phyloP scores from a whole-genome alignment of 2,797 vertebrate species.

The Cercopithecus mitis region DNA sequence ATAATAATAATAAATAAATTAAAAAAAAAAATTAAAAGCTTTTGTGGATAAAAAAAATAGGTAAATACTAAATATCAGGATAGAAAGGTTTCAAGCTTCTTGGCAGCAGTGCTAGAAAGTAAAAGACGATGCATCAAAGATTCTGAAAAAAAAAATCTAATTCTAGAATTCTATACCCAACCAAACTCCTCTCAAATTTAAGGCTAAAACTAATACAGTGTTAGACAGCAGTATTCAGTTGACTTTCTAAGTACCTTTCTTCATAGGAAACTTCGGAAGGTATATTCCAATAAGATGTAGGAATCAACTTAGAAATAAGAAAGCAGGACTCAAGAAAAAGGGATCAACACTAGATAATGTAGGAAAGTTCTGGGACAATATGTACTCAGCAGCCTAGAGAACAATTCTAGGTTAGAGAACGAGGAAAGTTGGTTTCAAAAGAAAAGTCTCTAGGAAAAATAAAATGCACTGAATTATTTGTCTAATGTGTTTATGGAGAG shows the following conservation, averaged over 20 bases:
- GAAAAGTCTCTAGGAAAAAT: not conserved
- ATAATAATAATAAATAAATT: too few relatives aligned
- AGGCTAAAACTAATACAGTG: not conserved
- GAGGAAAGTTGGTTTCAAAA: not conserved
- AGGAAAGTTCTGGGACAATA: not conserved
- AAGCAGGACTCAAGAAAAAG: not conserved
- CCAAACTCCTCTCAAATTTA: not conserved
- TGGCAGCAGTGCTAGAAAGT: not conserved
- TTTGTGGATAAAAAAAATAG: not conserved
- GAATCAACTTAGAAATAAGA: not conserved
- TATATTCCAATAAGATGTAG: not conserved
- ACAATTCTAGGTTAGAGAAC: not conserved
- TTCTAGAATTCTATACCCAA: not conserved
- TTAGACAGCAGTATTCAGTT: not conserved
- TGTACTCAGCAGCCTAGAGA: too few relatives aligned
- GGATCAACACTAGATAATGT: not conserved
- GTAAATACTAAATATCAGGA: not conserved
- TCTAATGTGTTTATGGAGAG: not conserved
- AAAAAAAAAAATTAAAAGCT: not conserved
- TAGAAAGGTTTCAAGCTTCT: not conserved
- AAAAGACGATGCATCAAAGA: not conserved
- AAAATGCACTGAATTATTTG: not conserved
- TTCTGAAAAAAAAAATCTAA: not conserved
- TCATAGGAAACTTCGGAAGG: not conserved
- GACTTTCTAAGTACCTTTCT: not conserved